Base-by-base conservation (phyloP, 2,888 invertebrate genomes). In the Xestia xanthographa region DNA sequence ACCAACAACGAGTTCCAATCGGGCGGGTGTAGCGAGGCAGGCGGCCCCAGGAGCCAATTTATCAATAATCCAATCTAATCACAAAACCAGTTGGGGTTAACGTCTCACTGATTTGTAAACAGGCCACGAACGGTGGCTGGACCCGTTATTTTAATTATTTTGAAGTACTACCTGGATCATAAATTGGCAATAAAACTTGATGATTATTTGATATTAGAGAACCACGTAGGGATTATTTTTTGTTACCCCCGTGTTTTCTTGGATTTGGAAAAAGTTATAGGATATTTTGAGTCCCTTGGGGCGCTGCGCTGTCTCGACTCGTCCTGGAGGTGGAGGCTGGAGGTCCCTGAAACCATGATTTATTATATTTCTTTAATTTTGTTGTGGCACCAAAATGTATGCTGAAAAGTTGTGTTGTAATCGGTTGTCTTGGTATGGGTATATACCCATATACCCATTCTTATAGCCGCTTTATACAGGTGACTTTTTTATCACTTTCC, bases 11-110 rank as follows among this genome's bases (percentile, higher is more conserved):
- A 56, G 48, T 81, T 79, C 29, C 8, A 66, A 60, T 34, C 38
- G 29, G 53, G 38, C 45, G n/a, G 26, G 45, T 62, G n/a, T 50
- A 14, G n/a, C 45, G 29, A 48, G 63, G 8, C 63, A 41, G 41
- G 38, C 41, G 62, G 38, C 38, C 62, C 12, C 60, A 62, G 65
- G 68, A 83, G 56, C 22, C 76, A 80, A 73, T 83, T 83, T 73
- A 83, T 83, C 76, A 83, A 83, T 83, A 79, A 79, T 41, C 58
- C 50, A 69, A 82, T 79, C 69, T 72, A 66, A 80, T 83, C 80
- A 60, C 43, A 83, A 58, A 83, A 80, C 72, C 80, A 66, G 84
- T 76, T 20, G 82, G 76, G 82, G 82, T 83, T 22, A 83, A 83
- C 43, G 83, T n/a, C 50, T 83, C 84, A 43, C 45, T 50, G 66